Base-by-base conservation (phyloP, 1,140 invertebrate genomes). In the Cecropterus lyciades region DNA sequence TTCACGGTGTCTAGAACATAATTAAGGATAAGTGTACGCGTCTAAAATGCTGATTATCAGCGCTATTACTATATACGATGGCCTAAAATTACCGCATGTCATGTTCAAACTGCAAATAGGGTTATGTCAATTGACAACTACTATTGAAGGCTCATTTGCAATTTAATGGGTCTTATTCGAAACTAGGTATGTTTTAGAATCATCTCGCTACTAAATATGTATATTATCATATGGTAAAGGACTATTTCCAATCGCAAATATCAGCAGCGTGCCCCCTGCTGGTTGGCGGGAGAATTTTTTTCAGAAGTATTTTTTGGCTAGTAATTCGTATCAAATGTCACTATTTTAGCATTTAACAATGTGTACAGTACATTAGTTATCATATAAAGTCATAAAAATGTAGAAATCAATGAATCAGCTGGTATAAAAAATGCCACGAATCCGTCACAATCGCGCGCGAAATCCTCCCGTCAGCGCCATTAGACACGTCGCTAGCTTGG, bases 401-500 rank as follows among this genome's bases (percentile, higher is more conserved):
- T 65, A 30, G 64, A 82, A 83, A 75, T 76, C 52, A 64, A 64
- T 73, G 67, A 77, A 82, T 88, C 85, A 87, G 87, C 78, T 87
- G 85, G 80, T 73, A 40, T 72, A 89, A 91, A 87, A 89, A 88
- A 88, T 91, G 86, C 87, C 89, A 91, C 89, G 89, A 92, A 92
- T 84, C 86, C 85, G 86, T 85, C 85, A 90, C 75, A 91, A 89
- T 91, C 89, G 90, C 91, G 91, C 91, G 91, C 91, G 91, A 92
- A 92, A 91, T 88, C 74, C 84, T 86, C 73, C 82, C 79, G 83
- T 83, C 84, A 91, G 82, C 91, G 91, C 91, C 91, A 92, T 92
- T 87, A 91, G 88, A 92, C 91, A 92, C 91, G 91, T 92, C 87
- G 90, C 85, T 83, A 85, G 85, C 86, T 88, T 88, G 84, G 86